Percentiles rank a stretch among this genome's conserved stretches.
phyloP scores from a whole-genome alignment of 2,113 vertebrate species.

The Eurystomus gularis region DNA sequence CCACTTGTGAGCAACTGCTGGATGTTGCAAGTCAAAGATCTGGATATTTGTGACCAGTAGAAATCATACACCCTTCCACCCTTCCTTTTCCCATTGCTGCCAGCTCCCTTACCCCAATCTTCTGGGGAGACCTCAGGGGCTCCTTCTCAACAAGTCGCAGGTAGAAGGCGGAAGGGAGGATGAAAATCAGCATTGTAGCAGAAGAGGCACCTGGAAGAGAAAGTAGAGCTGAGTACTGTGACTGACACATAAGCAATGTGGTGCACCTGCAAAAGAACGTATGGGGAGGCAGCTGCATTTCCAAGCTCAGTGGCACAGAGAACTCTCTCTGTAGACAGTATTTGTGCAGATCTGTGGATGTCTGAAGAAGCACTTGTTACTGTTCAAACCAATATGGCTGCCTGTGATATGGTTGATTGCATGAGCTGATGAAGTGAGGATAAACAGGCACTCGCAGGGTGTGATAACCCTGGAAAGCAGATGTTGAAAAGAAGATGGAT shows the following conservation, averaged over 20 bases:
- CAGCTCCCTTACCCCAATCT: slow-evolving; percentile 87
- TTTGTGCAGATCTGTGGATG: neutral
- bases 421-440: neutral
- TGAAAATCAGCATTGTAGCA: slow-evolving; percentile 96
- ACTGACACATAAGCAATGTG: neutral
- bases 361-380: neutral
- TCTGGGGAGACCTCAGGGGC: slow-evolving; percentile 86
- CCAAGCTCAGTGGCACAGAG: neutral
- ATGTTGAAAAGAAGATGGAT: neutral
- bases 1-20: neutral
- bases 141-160: slow-evolving; percentile 89
- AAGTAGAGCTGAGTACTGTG: neutral
- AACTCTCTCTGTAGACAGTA: neutral
- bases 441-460: neutral
- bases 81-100: neutral
- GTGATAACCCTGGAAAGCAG: neutral
- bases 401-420: neutral
- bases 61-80: neutral
- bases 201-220: slow-evolving; percentile 87
- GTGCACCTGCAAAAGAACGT: neutral
- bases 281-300: neutral
- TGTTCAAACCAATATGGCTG: neutral
- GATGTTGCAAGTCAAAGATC: neutral
- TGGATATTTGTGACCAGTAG: neutral
- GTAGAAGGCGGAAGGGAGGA: slow-evolving; percentile 94